Conservation (phyloP, 1,140 invertebrate genomes). For the Cyphomyrmex costatus region DNA sequence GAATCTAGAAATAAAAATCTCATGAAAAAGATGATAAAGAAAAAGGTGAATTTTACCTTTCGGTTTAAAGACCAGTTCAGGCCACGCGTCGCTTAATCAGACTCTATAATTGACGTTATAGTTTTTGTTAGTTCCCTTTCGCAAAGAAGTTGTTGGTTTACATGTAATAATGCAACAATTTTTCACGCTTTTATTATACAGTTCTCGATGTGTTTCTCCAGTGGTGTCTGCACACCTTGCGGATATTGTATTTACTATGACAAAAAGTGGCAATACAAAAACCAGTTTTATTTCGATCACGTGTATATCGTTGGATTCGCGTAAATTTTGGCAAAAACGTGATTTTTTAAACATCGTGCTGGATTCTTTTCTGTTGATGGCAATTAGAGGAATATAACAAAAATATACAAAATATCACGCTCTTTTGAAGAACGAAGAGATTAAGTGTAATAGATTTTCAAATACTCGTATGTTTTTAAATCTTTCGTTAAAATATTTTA, state of each 20-base stretch:
- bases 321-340: background rate
- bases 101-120: background rate
- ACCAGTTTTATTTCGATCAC: slow-evolving; percentile 1
- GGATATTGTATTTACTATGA: background rate
- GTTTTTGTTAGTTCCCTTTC: background rate
- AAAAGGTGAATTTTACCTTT: background rate
- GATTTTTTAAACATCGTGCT: background rate
- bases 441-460: background rate
- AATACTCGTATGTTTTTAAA: no score
- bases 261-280: background rate
- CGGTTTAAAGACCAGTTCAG: background rate
- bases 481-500: background rate
- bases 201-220: background rate
- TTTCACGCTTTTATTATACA: background rate
- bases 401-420: background rate
- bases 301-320: background rate
- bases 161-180: background rate
- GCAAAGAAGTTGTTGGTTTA: background rate
- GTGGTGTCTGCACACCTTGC: background rate
- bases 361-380: background rate
- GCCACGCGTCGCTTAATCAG: background rate
- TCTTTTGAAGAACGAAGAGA: background rate
- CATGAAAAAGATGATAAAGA: background rate
- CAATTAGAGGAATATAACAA: background rate
- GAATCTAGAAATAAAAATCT: background rate